Base-by-base conservation (phyloP, 2,888 invertebrate genomes). In the Melieria crassipennis region DNA sequence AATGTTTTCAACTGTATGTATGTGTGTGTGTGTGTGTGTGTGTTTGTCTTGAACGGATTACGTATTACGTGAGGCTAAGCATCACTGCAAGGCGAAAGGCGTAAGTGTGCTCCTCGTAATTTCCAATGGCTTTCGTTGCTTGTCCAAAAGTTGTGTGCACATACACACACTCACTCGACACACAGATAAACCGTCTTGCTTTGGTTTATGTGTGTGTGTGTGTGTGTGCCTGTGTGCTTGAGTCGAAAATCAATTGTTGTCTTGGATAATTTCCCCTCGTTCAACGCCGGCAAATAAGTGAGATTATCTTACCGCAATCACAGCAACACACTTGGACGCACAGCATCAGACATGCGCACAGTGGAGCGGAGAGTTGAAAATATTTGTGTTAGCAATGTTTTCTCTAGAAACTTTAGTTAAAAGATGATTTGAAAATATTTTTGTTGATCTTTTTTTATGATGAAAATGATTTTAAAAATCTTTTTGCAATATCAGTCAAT, bases 231-330 rank as follows among this genome's bases (percentile, higher is more conserved):
- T 45, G 4, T 13, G 48, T 30, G 13, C 43, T 5, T 55, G 13
- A 47, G 46, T 47, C 13, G 72, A 69, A 69, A 72, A 72, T 72
- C 72, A 72, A 72, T 72, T 72, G 69, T 69, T 66, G 66, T 57
- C 56, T 61, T 64, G 45, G 63, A 57, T 69, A 64, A 64, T 64
- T 64, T 69, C 64, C 55, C 43, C n/a, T 42, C 52, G n/a, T 45
- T 52, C 45, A 65, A 65, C 55, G 43, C 13, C 13, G 55, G 16
- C 43, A 52, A 45, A 55, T 55, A 46, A 69, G 69, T 42, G 55
- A 63, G 56, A 43, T 69, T 69, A 69, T 69, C 63, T 61, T 56
- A 61, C 69, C 64, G 69, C 69, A 69, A 69, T 69, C 69, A 64
- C 64, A 58, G 50, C 69, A 64, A 30, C 58, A 64, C 57, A 63